Percentiles rank a stretch among this genome's conserved stretches.
phyloP scores from a whole-genome alignment of 1,140 invertebrate genomes.

The Lepidurus arcticus region DNA sequence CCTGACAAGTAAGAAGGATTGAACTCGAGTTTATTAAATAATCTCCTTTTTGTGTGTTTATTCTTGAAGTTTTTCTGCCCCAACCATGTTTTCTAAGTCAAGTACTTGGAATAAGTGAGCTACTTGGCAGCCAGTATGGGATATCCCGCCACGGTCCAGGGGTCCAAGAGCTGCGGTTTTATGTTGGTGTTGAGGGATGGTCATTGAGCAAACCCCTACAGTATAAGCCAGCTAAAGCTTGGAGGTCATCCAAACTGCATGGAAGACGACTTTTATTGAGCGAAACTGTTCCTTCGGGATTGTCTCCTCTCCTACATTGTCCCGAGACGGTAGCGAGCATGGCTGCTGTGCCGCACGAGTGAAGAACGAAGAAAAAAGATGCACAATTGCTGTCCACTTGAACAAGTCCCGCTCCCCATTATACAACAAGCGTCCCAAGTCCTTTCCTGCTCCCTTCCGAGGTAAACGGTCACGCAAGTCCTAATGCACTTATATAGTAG shows the following conservation, averaged over 20 bases:
- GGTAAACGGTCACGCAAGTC: constrained; percentile 1
- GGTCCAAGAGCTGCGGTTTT: neutral
- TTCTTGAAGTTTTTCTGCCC: neutral
- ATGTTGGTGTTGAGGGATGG: constrained; percentile 9
- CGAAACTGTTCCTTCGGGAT: constrained; percentile 14
- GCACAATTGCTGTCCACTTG: constrained; percentile 15
- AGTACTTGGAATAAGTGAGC: neutral
- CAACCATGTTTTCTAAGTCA: neutral
- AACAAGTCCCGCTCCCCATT: neutral
- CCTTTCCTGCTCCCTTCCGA: neutral
- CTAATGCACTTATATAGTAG: too few relatives aligned
- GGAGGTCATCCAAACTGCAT: constrained; percentile 9
- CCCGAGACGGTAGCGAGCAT: neutral
- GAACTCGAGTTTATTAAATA: too few relatives aligned
- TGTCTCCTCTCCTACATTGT: constrained; percentile 1
- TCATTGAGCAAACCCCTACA: constrained; percentile 12
- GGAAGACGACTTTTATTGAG: constrained; percentile 21
- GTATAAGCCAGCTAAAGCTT: neutral
- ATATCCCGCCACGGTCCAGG: constrained; percentile 13
- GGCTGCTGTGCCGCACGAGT: neutral
- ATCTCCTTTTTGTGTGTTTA: neutral
- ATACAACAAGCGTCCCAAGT: constrained; percentile 2
- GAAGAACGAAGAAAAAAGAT: neutral
- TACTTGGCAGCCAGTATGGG: neutral
- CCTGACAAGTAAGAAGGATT: too few relatives aligned